Evolutionary conservation across 2,888 invertebrate species (phyloP).

Genomic region (Nomada flava): DNA sequence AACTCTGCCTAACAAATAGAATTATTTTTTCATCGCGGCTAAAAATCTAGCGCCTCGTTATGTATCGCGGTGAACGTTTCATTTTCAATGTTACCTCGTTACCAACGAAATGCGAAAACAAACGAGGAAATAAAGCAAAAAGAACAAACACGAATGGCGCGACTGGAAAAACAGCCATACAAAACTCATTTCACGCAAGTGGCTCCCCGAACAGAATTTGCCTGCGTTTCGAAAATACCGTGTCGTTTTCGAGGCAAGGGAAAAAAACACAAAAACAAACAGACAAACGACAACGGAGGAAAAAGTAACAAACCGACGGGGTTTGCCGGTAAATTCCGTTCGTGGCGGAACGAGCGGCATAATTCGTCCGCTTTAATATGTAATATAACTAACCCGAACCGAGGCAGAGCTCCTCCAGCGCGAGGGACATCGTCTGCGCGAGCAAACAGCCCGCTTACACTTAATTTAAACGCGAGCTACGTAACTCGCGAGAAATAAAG

Average conservation of each 20-base stretch:
- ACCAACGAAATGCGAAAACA: not conserved
- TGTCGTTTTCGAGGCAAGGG: slow-evolving; percentile 18
- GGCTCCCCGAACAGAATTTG: not conserved
- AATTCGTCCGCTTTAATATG: slow-evolving; percentile 76
- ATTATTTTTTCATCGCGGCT: not conserved
- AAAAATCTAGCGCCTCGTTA: not conserved
- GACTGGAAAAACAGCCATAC: not conserved
- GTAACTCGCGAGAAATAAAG: slow-evolving; percentile 34
- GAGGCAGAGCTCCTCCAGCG: not conserved
- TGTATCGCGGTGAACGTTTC: not conserved
- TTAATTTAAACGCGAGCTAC: slow-evolving; percentile 52
- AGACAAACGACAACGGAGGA: not conserved
- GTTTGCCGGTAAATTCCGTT: slow-evolving; percentile 30
- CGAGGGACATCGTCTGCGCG: slow-evolving; percentile 11
- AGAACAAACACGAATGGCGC: too few relatives aligned
- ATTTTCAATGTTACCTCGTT: not conserved
- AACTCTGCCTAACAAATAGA: too few relatives aligned
- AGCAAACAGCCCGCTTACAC: slow-evolving; percentile 43
- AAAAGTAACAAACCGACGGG: slow-evolving; percentile 4
- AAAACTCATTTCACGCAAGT: not conserved
- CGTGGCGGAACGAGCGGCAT: slow-evolving; percentile 46
- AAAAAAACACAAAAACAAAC: too few relatives aligned
- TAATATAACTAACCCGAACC: slow-evolving; percentile 66
- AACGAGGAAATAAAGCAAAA: not conserved
- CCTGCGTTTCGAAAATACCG: slow-evolving; percentile 16